phyloP scores from a whole-genome alignment of 1,140 invertebrate species.

The Camponotus pennsylvanicus region DNA sequence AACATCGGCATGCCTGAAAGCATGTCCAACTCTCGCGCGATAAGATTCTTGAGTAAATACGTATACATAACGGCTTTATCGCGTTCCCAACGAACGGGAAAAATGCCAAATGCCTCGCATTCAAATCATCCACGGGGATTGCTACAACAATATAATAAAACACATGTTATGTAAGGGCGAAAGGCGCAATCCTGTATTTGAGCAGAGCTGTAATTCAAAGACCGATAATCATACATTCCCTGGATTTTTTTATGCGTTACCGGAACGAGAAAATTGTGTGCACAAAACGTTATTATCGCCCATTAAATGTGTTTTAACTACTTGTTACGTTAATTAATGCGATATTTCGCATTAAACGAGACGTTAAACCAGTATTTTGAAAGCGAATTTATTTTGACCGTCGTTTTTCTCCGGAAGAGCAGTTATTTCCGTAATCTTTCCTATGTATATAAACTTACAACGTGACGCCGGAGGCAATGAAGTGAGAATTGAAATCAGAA shows the following conservation, averaged over 20 bases:
- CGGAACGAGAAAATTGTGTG: neutral
- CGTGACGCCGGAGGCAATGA: neutral
- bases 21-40: slow-evolving; percentile 44
- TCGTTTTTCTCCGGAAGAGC: neutral
- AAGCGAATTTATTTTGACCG: neutral
- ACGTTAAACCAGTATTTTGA: neutral
- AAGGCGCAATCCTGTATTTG: slow-evolving; percentile 26
- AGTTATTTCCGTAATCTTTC: neutral
- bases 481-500: neutral
- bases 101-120: slow-evolving; percentile 3
- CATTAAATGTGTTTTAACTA: neutral
- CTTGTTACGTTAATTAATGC: slow-evolving; percentile 18
- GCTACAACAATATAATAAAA: slow-evolving; percentile 39
- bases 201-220: neutral
- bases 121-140: slow-evolving; percentile 7
- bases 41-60: slow-evolving; percentile 75
- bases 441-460: neutral
- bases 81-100: slow-evolving; percentile 20
- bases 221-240: slow-evolving; percentile 22
- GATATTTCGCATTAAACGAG: neutral
- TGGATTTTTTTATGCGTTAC: slow-evolving; percentile 23
- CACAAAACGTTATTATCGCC: neutral
- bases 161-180: slow-evolving; percentile 54
- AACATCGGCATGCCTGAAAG: slow-evolving; percentile 45
- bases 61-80: slow-evolving; percentile 55